Percentiles rank a stretch among this genome's conserved stretches.
These are phyloP conservation scores for Dryobates pubescens DNA, from an alignment of 2,797 vertebrate genomes.

Conservation along the genomic window DNA sequence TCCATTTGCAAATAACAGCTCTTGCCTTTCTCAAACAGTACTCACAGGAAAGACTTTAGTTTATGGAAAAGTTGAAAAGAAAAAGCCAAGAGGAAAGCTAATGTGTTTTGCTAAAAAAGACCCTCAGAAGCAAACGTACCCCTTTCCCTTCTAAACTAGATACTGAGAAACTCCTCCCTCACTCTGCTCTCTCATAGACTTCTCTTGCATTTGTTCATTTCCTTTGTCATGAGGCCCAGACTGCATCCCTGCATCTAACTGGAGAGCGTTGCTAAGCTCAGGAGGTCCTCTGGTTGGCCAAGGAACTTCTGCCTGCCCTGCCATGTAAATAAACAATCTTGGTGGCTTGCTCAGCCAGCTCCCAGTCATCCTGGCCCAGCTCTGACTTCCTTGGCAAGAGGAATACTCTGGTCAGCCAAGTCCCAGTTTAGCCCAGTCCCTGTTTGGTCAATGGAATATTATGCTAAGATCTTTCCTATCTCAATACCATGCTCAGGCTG, in stretches of 20 bases:
- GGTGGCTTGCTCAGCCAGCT: neutral
- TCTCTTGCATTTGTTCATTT: neutral
- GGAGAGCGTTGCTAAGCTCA: neutral
- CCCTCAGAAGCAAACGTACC: neutral
- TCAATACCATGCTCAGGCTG: neutral
- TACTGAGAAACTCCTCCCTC: neutral
- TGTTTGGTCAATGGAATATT: conserved; percentile 15
- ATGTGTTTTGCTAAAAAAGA: neutral
- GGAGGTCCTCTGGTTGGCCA: neutral
- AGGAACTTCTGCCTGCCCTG: neutral
- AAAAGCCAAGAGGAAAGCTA: neutral
- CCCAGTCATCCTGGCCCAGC: neutral
- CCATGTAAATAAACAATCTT: neutral
- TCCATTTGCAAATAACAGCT: neutral
- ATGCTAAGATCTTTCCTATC: conserved; percentile 19
- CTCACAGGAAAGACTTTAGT: neutral
- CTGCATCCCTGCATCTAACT: neutral
- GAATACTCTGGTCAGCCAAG: conserved; percentile 6
- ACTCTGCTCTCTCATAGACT: neutral
- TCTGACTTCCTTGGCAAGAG: conserved; percentile 31
- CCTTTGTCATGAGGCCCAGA: neutral
- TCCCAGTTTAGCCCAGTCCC: neutral
- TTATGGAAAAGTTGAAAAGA: neutral
- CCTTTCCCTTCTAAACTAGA: neutral
- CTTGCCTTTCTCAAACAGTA: neutral